Percentiles rank a stretch among this genome's conserved stretches.
phyloP scores from a whole-genome alignment of 1,140 invertebrate genomes.

The Chymomyza costata region DNA sequence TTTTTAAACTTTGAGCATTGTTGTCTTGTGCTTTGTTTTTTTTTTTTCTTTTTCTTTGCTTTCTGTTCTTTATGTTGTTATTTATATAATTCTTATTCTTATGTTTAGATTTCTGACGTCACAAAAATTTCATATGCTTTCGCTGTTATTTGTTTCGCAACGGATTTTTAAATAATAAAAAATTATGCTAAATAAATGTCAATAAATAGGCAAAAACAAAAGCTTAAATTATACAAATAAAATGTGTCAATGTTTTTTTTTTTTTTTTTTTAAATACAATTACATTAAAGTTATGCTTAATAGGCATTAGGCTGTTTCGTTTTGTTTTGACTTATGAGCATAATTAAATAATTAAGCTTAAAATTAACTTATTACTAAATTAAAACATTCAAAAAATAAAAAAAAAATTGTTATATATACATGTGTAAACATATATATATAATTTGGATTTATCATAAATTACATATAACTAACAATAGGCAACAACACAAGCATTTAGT shows the following conservation, averaged over 20 bases:
- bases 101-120: conserved; percentile 66
- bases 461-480: conserved; percentile 52
- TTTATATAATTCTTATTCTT: conserved; percentile 24
- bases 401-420: conserved; percentile 5
- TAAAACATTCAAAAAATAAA: conserved; percentile 19
- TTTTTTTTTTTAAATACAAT: too few relatives aligned
- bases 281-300: too few relatives aligned
- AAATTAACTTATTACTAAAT: conserved; percentile 26
- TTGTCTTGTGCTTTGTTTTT: conserved; percentile 4
- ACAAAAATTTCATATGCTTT: conserved; percentile 63
- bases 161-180: conserved; percentile 65
- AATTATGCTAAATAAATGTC: conserved; percentile 7
- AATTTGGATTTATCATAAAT: conserved; percentile 18
- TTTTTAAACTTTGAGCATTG: conserved; percentile 8
- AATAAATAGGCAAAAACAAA: conserved; percentile 16
- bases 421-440: conserved; percentile 6
- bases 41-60: conserved; percentile 11
- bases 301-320: neutral
- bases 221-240: conserved; percentile 4
- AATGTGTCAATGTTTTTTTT: neutral
- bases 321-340: conserved; percentile 16
- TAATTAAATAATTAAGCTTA: conserved; percentile 41
- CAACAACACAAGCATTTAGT: conserved; percentile 70
- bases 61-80: conserved; percentile 11
- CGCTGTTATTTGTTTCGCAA: conserved; percentile 57